Evolutionary conservation across 2,888 invertebrate genomes (phyloP), one percentile per base, ranked within the genome.

Genomic region (Tipula vernalis): DNA sequence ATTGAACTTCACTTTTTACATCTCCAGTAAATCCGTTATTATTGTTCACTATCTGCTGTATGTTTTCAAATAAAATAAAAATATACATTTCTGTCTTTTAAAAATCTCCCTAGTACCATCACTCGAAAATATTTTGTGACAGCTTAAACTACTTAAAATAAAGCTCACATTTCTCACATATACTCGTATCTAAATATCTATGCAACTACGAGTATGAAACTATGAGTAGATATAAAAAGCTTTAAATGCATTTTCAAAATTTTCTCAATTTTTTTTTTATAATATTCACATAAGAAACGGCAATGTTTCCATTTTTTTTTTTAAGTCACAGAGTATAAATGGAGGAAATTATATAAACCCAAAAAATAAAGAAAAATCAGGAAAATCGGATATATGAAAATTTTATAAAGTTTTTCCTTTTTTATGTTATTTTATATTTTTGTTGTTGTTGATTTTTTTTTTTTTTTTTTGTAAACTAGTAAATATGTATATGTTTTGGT

Each of bases 371-470:
- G 28, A 71, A 71, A 71, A 71, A 71, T 71, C 71, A 71, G 71
- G 71, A 71, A 71, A 71, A 71, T 71, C 71, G 71, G 71, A 71
- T 71, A 71, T 71, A 71, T 71, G 71, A 71, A 71, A 71, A 71
- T 71, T 71, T 71, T 71, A 71, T 71, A 71, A 71, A 71, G 71
- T 71, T 71, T 28, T 71, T 28, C 71, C 28, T 28, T 28, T 71
- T 71, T 71, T 71, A 71, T 71, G 71, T 71, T 71, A 71, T 71
- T 71, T 28, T 28, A 71, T 71, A 71, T 71, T 28, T 71, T 71
- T 71, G 71, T 71, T 71, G 71, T 71, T 71, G 28, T 71, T 71
- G 28, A 1, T 15, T 71, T 18, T 28, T n/a, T n/a, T n/a, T n/a
- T n/a, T n/a, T n/a, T n/a, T n/a, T n/a, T n/a, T n/a, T n/a, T n/a